Conservation (phyloP, 35 echinoderm and acorn worm genomes). For the Stichopus chloronotus region DNA sequence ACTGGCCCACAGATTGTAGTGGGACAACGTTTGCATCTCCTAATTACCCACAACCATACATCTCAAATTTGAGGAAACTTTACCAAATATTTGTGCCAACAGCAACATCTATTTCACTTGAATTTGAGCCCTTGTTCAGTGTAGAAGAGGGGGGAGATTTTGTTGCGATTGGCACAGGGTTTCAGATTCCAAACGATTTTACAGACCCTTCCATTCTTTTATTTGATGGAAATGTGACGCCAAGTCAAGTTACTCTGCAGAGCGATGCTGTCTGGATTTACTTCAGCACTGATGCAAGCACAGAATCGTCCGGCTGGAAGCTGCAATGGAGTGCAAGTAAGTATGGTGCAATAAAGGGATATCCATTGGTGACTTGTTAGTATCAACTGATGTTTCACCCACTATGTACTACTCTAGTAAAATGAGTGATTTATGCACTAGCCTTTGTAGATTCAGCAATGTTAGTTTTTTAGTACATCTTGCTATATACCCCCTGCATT, state of each 20-base stretch:
- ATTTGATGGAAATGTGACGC: conserved; percentile 57
- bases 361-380: background rate
- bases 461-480: too few species aligned
- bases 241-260: conserved; percentile 47
- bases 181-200: conserved; percentile 42
- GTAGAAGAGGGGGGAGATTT: conserved; percentile 60
- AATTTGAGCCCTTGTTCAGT: conserved; percentile 61
- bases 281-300: conserved; percentile 66
- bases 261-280: conserved; percentile 78
- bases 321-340: conserved; percentile 76
- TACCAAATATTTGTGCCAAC: conserved; percentile 80
- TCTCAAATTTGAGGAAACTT: conserved; percentile 33
- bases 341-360: conserved; percentile 10
- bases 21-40: conserved; percentile 52
- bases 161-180: conserved; percentile 66
- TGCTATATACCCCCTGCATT: too few species aligned
- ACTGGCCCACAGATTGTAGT: conserved; percentile 72
- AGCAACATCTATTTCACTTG: conserved; percentile 50
- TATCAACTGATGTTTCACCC: too few species aligned
- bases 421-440: too few species aligned
- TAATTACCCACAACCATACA: conserved; percentile 69
- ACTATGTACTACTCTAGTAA: too few species aligned
- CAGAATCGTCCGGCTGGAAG: conserved; percentile 54
- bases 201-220: background rate
- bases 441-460: too few species aligned